A percentile compares a stretch with the other conserved stretches of the same genome.
Evolutionary conservation across 2,113 vertebrate species (phyloP).

Genomic region (Lonchura striata): DNA sequence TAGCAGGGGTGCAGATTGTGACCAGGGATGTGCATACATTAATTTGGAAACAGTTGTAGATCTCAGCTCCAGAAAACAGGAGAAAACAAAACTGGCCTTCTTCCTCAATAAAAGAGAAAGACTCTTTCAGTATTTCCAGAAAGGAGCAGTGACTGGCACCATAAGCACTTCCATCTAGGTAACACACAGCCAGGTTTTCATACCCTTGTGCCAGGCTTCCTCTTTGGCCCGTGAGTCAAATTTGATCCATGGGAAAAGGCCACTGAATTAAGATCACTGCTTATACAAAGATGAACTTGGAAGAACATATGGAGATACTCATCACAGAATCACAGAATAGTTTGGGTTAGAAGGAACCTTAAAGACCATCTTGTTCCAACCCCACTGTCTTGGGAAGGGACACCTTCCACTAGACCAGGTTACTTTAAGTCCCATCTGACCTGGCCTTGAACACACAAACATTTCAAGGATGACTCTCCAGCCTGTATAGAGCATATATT

Average conservation of each 20-base stretch:
- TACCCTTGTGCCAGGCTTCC: not conserved
- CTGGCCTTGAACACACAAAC: not conserved
- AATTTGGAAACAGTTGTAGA: not conserved
- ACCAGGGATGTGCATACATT: not conserved
- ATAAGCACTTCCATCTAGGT: not conserved
- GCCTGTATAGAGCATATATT: not conserved
- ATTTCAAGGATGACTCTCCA: not conserved
- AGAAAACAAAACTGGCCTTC: not conserved
- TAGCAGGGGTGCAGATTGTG: not conserved
- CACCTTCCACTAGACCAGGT: rapidly evolving
- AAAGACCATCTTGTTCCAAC: not conserved
- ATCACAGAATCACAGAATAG: not conserved
- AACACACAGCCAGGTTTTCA: not conserved
- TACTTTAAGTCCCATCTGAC: not conserved
- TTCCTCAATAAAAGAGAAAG: not conserved
- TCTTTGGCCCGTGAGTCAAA: not conserved
- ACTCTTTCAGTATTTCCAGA: not conserved
- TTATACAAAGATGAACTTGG: not conserved
- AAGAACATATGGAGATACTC: not conserved
- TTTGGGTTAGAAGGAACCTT: not conserved
- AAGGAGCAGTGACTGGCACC: not conserved
- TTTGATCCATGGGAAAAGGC: not conserved
- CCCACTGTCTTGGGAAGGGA: no score
- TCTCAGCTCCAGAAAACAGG: not conserved
- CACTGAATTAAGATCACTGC: not conserved